Evolutionary conservation across 2,888 invertebrate species (phyloP), one percentile per base, ranked within the genome.

Genomic region (Druceiella hillmani): DNA sequence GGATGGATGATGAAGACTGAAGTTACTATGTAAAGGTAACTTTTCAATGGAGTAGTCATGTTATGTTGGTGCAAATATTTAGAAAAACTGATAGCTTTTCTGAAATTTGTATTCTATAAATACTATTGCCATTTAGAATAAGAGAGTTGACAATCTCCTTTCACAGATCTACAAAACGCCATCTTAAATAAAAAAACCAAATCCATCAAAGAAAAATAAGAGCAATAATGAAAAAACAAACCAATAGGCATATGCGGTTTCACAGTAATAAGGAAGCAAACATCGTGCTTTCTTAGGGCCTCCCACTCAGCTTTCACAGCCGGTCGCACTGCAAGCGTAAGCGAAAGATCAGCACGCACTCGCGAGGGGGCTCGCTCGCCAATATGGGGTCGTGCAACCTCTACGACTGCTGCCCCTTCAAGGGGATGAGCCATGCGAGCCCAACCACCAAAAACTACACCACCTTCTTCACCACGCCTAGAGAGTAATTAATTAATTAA

Each of bases 301-400:
- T 98, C 95, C 99, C 99, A 99, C 63, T 99, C 99, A 4, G 79
- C 76, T 61, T 95, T 94, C 44, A 99, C 88, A 58, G 95, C 93
- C 31, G 81, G 79, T 5, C 93, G 76, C 1, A 95, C 87, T 53
- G 89, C 91, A 12, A 99, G 74, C 28, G 92, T 93, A 3, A 99
- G 86, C 0, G 88, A 84, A 3, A 99, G 84, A 57, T 99, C 98
- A 3, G 97, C 98, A 26, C 95, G 76, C 1, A 99, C 99, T 37
- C 93, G 72, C 0, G 97, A 93, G 0, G 99, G 99, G 29, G 92
- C 83, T 54, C 88, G 91, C 61, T 99, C 97, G 0, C 99, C 86
- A 28, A 91, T 86, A 58, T 90, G 88, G 0, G 91, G 90, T 54
- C 90, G 90, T 1, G 89, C 84, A 5, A 95, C 94, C 67, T 98